Base-by-base conservation (phyloP, 2,888 invertebrate genomes). In the Calephelis perditalis region DNA sequence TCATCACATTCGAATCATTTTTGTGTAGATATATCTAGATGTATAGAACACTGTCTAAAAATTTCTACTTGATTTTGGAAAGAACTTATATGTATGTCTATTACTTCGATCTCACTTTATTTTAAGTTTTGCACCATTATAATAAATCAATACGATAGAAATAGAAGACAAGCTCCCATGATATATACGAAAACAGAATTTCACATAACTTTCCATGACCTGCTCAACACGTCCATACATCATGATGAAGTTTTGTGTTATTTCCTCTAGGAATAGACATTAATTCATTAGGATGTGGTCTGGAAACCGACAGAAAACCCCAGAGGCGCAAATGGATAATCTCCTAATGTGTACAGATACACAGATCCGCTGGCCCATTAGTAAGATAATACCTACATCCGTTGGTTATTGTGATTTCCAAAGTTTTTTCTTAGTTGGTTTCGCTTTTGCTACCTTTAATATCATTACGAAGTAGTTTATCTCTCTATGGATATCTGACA, bases 261-360 rank as follows among this genome's bases (percentile, higher is more conserved):
- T 61, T 64, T 56, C 58, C 58, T 59, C 56, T 56, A 60, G 66
- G 67, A 63, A 66, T 61, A 63, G 63, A 59, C 65, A 63, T 62
- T 69, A 69, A 65, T 67, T 64, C 65, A 68, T 67, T 69, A 65
- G 64, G 63, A 64, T 56, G 57, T 59, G 65, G 65, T 55, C 56
- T 64, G 62, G 66, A 70, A 68, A 68, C 63, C 63, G 56, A 67
- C 61, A 54, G 52, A 45, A 67, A 65, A 56, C 69, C 67, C 69
- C 61, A 61, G 65, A 67, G 69, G 62, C 62, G 62, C 60, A 58
- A 65, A 66, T 66, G 66, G 68, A 69, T 68, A 67, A 66, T 65
- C 66, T 67, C 65, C 65, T 66, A 68, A 68, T 68, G 67, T 62
- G 55, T 47, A 44, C 64, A 57, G 26, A 40, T 37, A 52, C 56